Base-by-base conservation (phyloP, 2,113 vertebrate genomes). In the Sebastes schlegelii region DNA sequence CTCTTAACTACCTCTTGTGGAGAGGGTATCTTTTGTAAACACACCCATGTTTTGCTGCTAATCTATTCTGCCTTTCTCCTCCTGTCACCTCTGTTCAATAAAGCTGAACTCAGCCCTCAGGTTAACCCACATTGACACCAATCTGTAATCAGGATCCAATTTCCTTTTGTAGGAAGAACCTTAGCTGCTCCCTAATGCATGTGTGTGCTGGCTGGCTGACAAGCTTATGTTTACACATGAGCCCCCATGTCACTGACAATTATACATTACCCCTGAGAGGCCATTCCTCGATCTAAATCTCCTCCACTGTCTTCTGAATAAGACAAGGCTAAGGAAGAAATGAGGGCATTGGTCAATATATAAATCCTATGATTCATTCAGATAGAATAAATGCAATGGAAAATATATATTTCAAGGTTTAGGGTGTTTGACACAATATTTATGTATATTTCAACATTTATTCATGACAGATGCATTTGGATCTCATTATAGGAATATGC, bases 61-160 rank as follows among this genome's bases (percentile, higher is more conserved):
- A 42, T 68, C 57, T 40, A 46, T 74, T 66, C 55, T 75, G 42
- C 19, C 43, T 0, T 12, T 70, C 62, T 51, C 34, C 58, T 74
- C 16, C 14, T 76, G 66, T 67, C 71, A 8, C 10, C 42, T 21
- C 57, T 43, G 61, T 81, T 80, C 70, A 90, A 85, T 83, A 63
- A 91, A 88, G 43, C 60, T 64, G 34, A 68, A 74, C 80, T 85
- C 69, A 80, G 61, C 61, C 43, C 57, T 79, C 86, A 16, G 60
- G 72, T 84, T 84, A 63, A 92, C 68, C 74, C 52, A 16, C 61
- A 26, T 5, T 91, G 87, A 93, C 87, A 86, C 65, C 84, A 87
- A 91, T 91, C 82, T 93, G 58, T 84, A 77, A 77, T 83, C 83
- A 80, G 69, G 49, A 91, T 89, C 66, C 89, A 86, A 94, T 94